A percentile compares a stretch with the other conserved stretches of the same genome.
Evolutionary conservation across 2,113 vertebrate species (phyloP).

Genomic region (Aspidoscelis tigris): DNA sequence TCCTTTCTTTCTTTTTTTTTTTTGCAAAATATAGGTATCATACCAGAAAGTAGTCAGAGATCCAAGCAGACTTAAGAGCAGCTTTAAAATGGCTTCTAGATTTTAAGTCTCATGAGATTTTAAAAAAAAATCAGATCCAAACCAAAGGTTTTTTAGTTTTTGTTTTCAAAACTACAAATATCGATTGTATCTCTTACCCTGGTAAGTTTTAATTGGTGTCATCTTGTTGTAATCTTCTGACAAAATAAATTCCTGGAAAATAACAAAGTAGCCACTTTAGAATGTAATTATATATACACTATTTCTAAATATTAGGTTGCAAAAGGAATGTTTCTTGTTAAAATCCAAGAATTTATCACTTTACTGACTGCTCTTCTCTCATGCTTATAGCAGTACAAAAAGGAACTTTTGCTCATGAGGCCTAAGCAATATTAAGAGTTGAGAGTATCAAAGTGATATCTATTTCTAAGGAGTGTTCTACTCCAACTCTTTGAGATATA

Average conservation of each 20-base stretch:
- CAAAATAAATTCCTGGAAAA: constrained; percentile 91
- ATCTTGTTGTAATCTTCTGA: constrained; percentile 99
- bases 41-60: not conserved
- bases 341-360: constrained; percentile 27
- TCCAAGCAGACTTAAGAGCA: not conserved
- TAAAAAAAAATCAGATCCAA: not conserved
- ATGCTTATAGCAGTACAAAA: not conserved
- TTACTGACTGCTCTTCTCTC: not conserved
- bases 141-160: not conserved
- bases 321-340: constrained; percentile 34
- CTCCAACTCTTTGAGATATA: not conserved
- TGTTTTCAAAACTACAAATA: constrained; percentile 7
- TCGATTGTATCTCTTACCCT: constrained; percentile 81
- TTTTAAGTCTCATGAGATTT: not conserved
- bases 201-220: constrained; percentile 87
- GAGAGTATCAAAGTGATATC: not conserved
- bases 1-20: not conserved
- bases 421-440: not conserved
- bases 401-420: not conserved
- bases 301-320: constrained; percentile 1
- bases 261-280: constrained; percentile 43
- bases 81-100: not conserved
- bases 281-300: constrained; percentile 41
- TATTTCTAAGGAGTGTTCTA: not conserved
- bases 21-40: not conserved